These are phyloP conservation scores for Apis dorsata DNA, from an alignment of 1,140 invertebrate genomes.

Conservation along the genomic window DNA sequence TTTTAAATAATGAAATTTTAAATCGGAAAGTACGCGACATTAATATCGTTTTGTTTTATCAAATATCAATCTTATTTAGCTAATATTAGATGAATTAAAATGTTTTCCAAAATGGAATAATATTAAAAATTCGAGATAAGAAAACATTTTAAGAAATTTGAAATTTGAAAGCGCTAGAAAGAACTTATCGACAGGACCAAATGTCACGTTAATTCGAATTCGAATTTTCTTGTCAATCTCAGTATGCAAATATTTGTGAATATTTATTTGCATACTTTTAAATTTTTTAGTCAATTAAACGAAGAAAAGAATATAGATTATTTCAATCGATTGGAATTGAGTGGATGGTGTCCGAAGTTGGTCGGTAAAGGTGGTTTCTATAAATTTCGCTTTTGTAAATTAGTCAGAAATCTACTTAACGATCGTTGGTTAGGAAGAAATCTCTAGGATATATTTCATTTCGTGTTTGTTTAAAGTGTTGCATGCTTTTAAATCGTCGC, in stretches of 20 bases:
- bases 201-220: not conserved
- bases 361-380: conserved; percentile 44
- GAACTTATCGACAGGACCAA: conserved; percentile 31
- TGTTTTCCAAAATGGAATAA: not conserved
- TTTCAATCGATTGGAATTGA: not conserved
- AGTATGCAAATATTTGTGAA: not conserved
- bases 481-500: conserved; percentile 9
- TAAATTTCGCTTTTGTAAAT: not conserved
- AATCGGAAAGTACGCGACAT: conserved; percentile 6
- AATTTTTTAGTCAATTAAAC: not conserved
- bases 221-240: not conserved
- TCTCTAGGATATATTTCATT: not conserved
- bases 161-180: not conserved
- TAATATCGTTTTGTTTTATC: not conserved
- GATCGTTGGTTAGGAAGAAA: conserved; percentile 9
- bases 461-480: not conserved
- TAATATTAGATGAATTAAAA: not conserved
- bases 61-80: conserved; percentile 11
- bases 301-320: not conserved
- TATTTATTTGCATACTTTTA: not conserved
- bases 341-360: conserved; percentile 14
- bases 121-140: not conserved
- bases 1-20: conserved; percentile 31
- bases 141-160: not conserved
- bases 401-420: conserved; percentile 17